phyloP scores from a whole-genome alignment of 2,888 invertebrate genomes.

The Autographa pulchrina region DNA sequence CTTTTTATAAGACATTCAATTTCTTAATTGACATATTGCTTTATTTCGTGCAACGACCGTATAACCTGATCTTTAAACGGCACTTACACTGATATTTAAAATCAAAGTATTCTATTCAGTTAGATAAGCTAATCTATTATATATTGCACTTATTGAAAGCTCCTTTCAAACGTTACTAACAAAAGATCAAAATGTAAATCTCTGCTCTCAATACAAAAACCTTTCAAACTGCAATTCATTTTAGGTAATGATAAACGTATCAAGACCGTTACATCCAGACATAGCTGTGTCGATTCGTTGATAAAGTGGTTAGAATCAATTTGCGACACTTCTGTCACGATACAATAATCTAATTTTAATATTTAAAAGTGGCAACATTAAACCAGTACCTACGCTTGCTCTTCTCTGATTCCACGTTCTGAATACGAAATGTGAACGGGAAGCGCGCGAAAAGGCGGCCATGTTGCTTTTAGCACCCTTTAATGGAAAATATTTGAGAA shows the following conservation, averaged over 20 bases:
- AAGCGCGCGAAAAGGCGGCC: conserved; percentile 79
- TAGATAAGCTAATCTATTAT: background rate
- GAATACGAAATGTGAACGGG: conserved; percentile 83
- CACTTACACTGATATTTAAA: background rate
- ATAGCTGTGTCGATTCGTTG: conserved; percentile 40
- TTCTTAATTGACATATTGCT: background rate
- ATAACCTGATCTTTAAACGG: background rate
- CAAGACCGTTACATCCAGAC: conserved; percentile 19
- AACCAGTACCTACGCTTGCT: conserved; percentile 69
- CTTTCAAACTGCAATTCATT: conserved; percentile 17
- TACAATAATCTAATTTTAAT: conserved; percentile 84
- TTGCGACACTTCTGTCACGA: conserved; percentile 75
- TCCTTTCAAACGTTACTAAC: conserved; percentile 11
- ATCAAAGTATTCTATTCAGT: background rate
- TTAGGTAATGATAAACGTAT: conserved; percentile 21
- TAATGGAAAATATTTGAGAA: conserved; percentile 73
- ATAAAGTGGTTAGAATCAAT: conserved; percentile 72
- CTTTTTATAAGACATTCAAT: background rate
- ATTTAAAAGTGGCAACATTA: conserved; percentile 85
- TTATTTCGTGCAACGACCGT: background rate
- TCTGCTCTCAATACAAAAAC: conserved; percentile 1
- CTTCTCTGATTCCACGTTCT: conserved; percentile 77
- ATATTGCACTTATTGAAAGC: conserved; percentile 11
- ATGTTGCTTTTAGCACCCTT: conserved; percentile 87
- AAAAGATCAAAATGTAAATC: background rate